A percentile compares a stretch with the other conserved stretches of the same genome.
Evolutionary conservation across 2,113 vertebrate genomes (phyloP).

Genomic region (Macaca mulatta): DNA sequence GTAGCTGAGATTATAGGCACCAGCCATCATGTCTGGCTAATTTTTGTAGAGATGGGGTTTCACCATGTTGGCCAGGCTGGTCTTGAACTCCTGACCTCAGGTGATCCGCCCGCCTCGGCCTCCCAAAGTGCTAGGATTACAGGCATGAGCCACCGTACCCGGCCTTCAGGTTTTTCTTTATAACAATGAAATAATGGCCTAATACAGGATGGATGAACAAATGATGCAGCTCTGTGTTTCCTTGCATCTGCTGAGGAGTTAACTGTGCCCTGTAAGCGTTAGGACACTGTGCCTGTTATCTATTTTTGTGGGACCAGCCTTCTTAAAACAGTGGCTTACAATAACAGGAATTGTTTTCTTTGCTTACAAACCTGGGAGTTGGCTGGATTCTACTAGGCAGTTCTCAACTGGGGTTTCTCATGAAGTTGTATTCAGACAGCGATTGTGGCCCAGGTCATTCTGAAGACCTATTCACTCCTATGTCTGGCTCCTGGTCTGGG

Average conservation of each 20-base stretch:
- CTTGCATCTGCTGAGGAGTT: neutral
- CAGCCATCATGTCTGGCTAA: too few relatives aligned
- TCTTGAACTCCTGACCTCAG: too few relatives aligned
- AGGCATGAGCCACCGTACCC: too few relatives aligned
- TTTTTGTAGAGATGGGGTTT: too few relatives aligned
- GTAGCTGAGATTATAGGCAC: too few relatives aligned
- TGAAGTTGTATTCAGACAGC: neutral
- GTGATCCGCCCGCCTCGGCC: rapidly evolving
- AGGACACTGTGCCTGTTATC: neutral
- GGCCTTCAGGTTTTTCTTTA: too few relatives aligned
- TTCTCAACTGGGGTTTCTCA: neutral
- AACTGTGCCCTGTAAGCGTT: neutral
- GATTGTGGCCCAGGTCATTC: neutral
- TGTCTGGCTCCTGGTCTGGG: neutral
- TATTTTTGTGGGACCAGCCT: neutral
- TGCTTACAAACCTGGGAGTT: neutral
- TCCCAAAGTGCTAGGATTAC: too few relatives aligned
- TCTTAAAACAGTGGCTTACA: neutral
- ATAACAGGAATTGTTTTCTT: neutral
- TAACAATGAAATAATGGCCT: too few relatives aligned
- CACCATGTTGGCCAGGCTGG: too few relatives aligned
- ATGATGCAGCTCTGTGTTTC: neutral
- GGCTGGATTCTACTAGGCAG: neutral
- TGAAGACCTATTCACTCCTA: neutral
- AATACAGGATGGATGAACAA: neutral